These are phyloP conservation scores for Pristionchus arcanus DNA, from an alignment of 2,888 invertebrate species.

Conservation along the genomic window DNA sequence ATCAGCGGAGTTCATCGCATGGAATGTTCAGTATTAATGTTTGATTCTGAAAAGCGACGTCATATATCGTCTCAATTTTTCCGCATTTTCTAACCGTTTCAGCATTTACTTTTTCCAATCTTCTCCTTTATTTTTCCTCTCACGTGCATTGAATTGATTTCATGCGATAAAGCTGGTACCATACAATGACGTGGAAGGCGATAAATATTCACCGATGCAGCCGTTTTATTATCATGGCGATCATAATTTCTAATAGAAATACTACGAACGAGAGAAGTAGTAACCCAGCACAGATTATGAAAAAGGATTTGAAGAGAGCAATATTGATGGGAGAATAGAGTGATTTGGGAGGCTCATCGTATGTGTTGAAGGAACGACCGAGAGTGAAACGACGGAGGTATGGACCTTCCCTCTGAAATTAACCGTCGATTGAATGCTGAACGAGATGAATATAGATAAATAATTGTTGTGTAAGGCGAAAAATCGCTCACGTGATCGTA, in stretches of 20 bases:
- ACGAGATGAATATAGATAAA: neutral
- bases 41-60: neutral
- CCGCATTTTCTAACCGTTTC: no score
- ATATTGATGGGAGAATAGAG: neutral
- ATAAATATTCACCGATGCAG: neutral
- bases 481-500: constrained; percentile 1
- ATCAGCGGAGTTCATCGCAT: neutral
- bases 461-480: neutral
- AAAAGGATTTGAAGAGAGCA: constrained; percentile 15
- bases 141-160: neutral
- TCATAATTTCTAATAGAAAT: neutral
- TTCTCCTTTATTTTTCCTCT: neutral
- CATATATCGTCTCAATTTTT: no score
- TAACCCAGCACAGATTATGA: constrained; percentile 13
- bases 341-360: neutral
- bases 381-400: constrained; percentile 25
- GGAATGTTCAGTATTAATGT: neutral
- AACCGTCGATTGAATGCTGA: neutral
- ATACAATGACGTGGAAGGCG: neutral
- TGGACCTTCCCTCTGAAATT: constrained; percentile 4
- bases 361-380: constrained; percentile 3
- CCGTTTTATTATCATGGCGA: neutral
- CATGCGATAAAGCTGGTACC: no score
- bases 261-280: neutral
- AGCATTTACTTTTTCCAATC: no score